phyloP scores from a whole-genome alignment of 2,888 invertebrate species.

The Cataglyphis rosenhaueri region DNA sequence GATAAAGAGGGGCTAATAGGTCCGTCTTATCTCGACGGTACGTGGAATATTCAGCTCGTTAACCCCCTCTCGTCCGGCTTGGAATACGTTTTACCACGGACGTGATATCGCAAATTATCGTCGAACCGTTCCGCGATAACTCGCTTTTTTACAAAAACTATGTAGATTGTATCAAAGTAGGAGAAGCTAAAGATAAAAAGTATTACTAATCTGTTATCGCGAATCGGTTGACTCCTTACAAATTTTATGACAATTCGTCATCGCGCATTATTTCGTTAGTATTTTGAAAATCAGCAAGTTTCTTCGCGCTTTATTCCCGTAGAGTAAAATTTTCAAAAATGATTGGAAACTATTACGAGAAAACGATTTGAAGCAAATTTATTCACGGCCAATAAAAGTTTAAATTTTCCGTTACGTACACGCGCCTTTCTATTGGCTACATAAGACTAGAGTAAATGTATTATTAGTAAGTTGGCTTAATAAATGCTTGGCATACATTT shows the following conservation, averaged over 20 bases:
- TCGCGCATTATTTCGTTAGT: neutral
- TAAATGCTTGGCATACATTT: neutral
- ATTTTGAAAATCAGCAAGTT: neutral
- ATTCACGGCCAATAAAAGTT: conserved; percentile 10
- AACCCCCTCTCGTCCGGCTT: neutral
- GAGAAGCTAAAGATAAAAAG: neutral
- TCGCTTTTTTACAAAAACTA: neutral
- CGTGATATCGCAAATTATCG: neutral
- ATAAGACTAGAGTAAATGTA: neutral
- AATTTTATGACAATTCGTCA: neutral
- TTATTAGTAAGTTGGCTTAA: neutral
- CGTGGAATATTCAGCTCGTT: conserved; percentile 24
- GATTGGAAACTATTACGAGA: neutral
- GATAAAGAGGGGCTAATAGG: conserved; percentile 67
- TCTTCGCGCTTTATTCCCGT: neutral
- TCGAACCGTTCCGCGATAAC: neutral
- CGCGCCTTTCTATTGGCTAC: neutral
- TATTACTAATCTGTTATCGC: neutral
- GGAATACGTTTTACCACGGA: conserved; percentile 7
- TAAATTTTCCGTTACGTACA: neutral
- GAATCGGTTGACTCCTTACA: neutral
- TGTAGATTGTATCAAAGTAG: neutral
- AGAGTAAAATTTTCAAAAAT: neutral
- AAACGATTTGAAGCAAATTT: neutral
- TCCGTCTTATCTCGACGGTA: conserved; percentile 60